Base-by-base conservation (phyloP, 2,888 invertebrate species). In the Platerodrilus igneus region DNA sequence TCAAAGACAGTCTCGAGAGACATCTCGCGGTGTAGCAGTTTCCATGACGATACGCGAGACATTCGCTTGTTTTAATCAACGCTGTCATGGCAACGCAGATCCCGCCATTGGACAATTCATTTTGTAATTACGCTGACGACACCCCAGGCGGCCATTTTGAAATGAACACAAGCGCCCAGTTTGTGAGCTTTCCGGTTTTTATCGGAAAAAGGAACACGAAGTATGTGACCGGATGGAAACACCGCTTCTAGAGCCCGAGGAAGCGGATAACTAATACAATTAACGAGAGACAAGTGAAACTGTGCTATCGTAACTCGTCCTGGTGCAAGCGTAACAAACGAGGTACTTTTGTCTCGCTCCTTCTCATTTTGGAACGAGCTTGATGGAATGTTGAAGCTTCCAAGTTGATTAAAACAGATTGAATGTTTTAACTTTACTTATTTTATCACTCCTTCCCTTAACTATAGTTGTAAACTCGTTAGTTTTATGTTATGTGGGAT, bases 121-220 rank as follows among this genome's bases (percentile, higher is more conserved):
- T 69, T 69, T 63, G 69, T 69, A 69, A 69, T 69, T 69, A 69
- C 69, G 67, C 63, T 68, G 69, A 69, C 69, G 69, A 69, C 69
- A 69, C 69, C 69, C 69, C 55, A 67, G 69, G 68, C 69, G 68
- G 69, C 69, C 69, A 69, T 69, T 68, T 69, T 69, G 68, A 63
- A 67, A 64, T 59, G 65, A 63, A 62, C 59, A 58, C 64, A 63
- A 58, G 53, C 62, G 63, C 48, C 64, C 67, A 66, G 57, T 47
- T 41, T 47, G 44, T 45, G 46, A 52, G 55, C 49, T 52, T 37
- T 44, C 45, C 41, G 38, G 45, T 53, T 55, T 53, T 51, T 49
- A 39, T 50, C 54, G 56, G 55, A 51, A 41, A 45, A 52, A 38
- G 45, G 48, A 42, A 17, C 41, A 47, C 37, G 47, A 47, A 36